Conservation (phyloP, 2,888 invertebrate genomes). For the Drosophila leonis region DNA sequence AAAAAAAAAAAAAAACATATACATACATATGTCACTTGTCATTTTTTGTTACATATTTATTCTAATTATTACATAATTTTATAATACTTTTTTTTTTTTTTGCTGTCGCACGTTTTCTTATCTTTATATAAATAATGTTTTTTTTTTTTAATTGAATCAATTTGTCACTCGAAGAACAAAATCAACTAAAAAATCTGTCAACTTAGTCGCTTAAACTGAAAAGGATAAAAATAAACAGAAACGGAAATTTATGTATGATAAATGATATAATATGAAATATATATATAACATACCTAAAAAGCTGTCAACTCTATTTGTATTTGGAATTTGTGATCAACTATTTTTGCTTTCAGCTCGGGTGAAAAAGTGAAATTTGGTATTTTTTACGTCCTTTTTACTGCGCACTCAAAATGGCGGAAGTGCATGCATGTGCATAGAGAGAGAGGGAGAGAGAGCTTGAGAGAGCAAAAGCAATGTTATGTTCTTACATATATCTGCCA, state of each 20-base stretch:
- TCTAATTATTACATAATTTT: conserved; percentile 31
- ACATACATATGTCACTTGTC: conserved; percentile 42
- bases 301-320: not conserved
- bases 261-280: conserved; percentile 71
- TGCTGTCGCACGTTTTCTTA: conserved; percentile 31
- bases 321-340: not conserved
- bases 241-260: conserved; percentile 76
- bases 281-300: conserved; percentile 67
- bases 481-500: not conserved
- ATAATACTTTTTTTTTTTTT: conserved; percentile 28
- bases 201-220: conserved; percentile 70
- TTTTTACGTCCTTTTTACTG: not conserved
- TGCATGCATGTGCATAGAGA: not conserved
- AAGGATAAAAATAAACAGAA: conserved; percentile 35
- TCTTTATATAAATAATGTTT: conserved; percentile 34
- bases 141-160: conserved; percentile 17
- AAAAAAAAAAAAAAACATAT: conserved; percentile 5
- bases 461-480: not conserved
- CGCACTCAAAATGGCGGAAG: not conserved
- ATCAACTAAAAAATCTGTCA: conserved; percentile 42
- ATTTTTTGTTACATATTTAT: conserved; percentile 63
- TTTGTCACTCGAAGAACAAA: conserved; percentile 23
- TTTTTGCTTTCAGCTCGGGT: not conserved
- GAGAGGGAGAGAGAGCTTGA: not conserved
- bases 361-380: not conserved